Evolutionary conservation across 2,888 invertebrate genomes (phyloP), one percentile per base, ranked within the genome.

Genomic region (Spilarctia lutea): DNA sequence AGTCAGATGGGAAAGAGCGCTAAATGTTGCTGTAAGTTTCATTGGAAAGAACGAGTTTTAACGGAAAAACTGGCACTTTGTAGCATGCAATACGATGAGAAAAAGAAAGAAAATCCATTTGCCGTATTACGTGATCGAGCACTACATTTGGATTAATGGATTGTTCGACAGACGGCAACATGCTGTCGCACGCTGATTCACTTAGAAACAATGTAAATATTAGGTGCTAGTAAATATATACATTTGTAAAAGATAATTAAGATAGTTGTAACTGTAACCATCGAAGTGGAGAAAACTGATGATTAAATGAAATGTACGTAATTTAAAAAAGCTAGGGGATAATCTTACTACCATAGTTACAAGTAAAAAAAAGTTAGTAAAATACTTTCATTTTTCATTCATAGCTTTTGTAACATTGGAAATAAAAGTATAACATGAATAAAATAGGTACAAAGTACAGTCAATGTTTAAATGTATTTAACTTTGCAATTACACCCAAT

Each of bases 81-180:
- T 69, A 69, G 73, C 71, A 72, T 75, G 65, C 65, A 74, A 79
- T 65, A 69, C 70, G 65, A 78, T 65, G 81, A 81, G 85, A 84
- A 87, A 87, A 86, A 73, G 35, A 73, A 75, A 68, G 72, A 73
- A 83, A 83, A 75, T 79, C 83, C 84, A 84, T 84, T 85, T 80
- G 81, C 81, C 81, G 82, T 84, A 81, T 81, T 80, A 86, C 85
- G 86, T 86, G 89, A 88, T 88, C 85, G 84, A 82, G 80, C 80
- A 72, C 79, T 75, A 86, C 87, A 83, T 87, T 86, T 81, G 83
- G 85, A 88, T 89, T 90, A 90, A 89, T 90, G 88, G 88, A 82
- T 85, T 81, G 76, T 73, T 80, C 72, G 73, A 72, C 78, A 82
- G 87, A 87, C 85, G 87, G 85, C 87, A n/a, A n/a, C n/a, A 85